These are phyloP conservation scores for Eupithecia pulchellata DNA, from an alignment of 2,888 invertebrate genomes.

Conservation along the genomic window DNA sequence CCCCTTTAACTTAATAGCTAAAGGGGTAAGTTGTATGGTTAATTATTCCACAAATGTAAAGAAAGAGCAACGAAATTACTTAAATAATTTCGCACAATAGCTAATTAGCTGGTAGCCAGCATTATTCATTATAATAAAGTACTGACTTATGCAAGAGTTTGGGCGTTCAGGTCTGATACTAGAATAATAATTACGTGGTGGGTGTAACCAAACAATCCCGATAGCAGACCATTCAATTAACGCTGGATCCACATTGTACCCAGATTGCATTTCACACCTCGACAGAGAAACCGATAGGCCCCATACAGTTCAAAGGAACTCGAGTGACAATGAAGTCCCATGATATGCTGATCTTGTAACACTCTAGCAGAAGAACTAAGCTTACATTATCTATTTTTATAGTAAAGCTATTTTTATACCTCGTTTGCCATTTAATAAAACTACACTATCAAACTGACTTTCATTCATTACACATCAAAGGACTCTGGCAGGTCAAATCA, in stretches of 20 bases:
- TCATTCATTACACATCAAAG: not conserved
- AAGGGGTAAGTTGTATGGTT: too few species aligned
- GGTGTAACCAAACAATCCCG: slow-evolving; percentile 51
- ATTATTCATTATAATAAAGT: slow-evolving; percentile 10
- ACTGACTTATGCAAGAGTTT: slow-evolving; percentile 24
- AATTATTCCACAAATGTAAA: not conserved
- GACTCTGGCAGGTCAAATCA: not conserved
- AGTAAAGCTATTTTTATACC: too few species aligned
- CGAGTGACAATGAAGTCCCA: slow-evolving; percentile 15
- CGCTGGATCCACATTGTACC: slow-evolving; percentile 49
- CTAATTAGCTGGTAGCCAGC: slow-evolving; percentile 3
- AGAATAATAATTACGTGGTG: slow-evolving; percentile 34
- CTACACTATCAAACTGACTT: too few species aligned
- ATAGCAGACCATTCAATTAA: slow-evolving; percentile 55
- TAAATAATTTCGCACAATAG: not conserved
- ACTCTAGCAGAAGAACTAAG: not conserved
- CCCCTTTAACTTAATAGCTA: too few species aligned
- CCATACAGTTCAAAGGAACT: slow-evolving; percentile 16
- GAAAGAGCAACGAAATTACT: not conserved
- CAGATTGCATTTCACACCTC: slow-evolving; percentile 38
- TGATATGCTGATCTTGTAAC: not conserved
- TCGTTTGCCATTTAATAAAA: too few species aligned
- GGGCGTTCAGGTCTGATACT: slow-evolving; percentile 2
- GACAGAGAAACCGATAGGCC: slow-evolving; percentile 23
- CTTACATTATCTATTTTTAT: too few species aligned